Percentiles rank a stretch among this genome's conserved stretches.
phyloP scores from a whole-genome alignment of 2,113 vertebrate genomes.

The Setophaga kirtlandii region DNA sequence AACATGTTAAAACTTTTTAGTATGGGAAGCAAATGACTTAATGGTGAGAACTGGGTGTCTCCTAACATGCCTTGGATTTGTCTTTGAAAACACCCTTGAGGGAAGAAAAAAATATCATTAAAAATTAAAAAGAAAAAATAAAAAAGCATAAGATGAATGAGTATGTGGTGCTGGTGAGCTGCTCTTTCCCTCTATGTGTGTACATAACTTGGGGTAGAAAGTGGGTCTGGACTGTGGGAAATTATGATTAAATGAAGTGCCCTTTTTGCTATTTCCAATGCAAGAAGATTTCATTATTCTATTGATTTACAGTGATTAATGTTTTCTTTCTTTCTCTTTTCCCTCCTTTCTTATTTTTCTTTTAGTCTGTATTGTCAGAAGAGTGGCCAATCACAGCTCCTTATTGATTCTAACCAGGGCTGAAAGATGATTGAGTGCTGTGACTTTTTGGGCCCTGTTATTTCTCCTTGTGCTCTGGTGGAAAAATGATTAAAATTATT shows the following conservation, averaged over 20 bases:
- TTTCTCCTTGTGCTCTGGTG: neutral
- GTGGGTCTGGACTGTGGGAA: conserved; percentile 2
- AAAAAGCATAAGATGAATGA: neutral
- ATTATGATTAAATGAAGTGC: conserved; percentile 32
- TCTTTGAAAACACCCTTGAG: conserved; percentile 7
- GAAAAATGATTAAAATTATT: conserved; percentile 47
- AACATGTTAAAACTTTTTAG: neutral
- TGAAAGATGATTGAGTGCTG: conserved; percentile 42
- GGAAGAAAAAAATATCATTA: neutral
- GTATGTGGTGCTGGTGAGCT: neutral
- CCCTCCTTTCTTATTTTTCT: neutral
- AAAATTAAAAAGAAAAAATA: neutral
- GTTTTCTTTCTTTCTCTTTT: neutral
- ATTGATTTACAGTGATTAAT: neutral
- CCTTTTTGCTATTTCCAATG: neutral
- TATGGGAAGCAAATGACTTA: neutral
- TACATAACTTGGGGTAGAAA: neutral
- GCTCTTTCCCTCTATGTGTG: neutral
- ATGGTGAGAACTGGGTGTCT: neutral
- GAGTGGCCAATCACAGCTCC: neutral
- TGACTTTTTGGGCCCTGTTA: neutral
- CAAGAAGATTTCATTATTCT: conserved; percentile 24
- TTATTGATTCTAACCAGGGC: conserved; percentile 43
- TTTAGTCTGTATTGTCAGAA: neutral
- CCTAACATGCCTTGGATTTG: neutral